phyloP scores from a whole-genome alignment of 1,140 invertebrate species.

The fruit fly (Drosophila melanogaster) region DNA sequence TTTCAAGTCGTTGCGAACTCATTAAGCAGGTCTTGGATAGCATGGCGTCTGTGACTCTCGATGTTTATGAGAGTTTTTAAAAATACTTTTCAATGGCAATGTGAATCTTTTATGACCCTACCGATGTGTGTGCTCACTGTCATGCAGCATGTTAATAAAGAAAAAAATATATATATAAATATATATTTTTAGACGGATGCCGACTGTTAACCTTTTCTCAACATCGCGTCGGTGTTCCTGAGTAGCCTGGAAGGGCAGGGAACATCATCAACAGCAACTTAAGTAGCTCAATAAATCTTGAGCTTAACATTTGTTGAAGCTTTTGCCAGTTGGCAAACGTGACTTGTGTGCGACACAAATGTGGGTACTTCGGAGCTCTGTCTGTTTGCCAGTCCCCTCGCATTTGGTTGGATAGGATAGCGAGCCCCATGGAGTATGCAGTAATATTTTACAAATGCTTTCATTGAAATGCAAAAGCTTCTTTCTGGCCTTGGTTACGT shows the following conservation, averaged over 20 bases:
- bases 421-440: slow-evolving; percentile 41
- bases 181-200: slow-evolving; percentile 17
- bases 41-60: slow-evolving; percentile 9
- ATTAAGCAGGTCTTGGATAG: slow-evolving; percentile 34
- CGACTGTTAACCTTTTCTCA: slow-evolving; percentile 51
- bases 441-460: slow-evolving; percentile 71
- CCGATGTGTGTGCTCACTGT: slow-evolving; percentile 24
- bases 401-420: slow-evolving; percentile 1
- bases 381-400: slow-evolving; percentile 4
- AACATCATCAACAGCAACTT: slow-evolving; percentile 75
- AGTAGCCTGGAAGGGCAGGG: slow-evolving; percentile 18
- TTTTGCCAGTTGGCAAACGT: slow-evolving; percentile 70
- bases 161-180: neutral
- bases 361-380: slow-evolving; percentile 35
- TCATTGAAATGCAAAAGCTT: slow-evolving; percentile 65
- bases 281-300: slow-evolving; percentile 81
- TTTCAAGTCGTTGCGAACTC: slow-evolving; percentile 32
- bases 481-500: slow-evolving; percentile 53
- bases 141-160: neutral
- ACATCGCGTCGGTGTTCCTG: slow-evolving; percentile 8
- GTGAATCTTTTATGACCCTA: slow-evolving; percentile 30
- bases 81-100: slow-evolving; percentile 41
- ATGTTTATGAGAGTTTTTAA: slow-evolving; percentile 30
- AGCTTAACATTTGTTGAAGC: slow-evolving; percentile 78
- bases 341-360: slow-evolving; percentile 72